A percentile compares a stretch with the other conserved stretches of the same genome.
Evolutionary conservation across 2,888 invertebrate species (phyloP).

Genomic region (Epistrophe eligans): DNA sequence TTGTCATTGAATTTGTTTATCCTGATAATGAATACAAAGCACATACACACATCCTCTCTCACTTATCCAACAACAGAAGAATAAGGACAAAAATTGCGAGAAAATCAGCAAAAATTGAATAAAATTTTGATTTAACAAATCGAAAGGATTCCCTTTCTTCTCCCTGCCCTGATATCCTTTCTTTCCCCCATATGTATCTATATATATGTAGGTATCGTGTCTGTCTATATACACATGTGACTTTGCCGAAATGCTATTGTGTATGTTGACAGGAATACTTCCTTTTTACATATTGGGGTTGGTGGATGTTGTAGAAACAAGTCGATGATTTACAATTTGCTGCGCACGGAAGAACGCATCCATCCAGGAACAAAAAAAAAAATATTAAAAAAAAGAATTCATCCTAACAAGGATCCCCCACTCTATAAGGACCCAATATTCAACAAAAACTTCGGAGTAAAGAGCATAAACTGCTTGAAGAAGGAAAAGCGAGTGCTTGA

Average conservation of each 20-base stretch:
- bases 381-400: slow-evolving; percentile 14
- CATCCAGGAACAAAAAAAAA: slow-evolving; percentile 44
- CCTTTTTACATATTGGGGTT: slow-evolving; percentile 35
- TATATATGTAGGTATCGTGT: neutral
- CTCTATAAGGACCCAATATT: neutral
- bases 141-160: slow-evolving; percentile 71
- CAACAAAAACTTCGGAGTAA: slow-evolving; percentile 47
- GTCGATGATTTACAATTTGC: slow-evolving; percentile 76
- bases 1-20: slow-evolving; percentile 74
- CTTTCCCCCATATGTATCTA: neutral
- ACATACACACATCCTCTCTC: slow-evolving; percentile 36
- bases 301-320: slow-evolving; percentile 58
- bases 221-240: slow-evolving; percentile 33
- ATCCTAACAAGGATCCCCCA: slow-evolving; percentile 56
- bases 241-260: slow-evolving; percentile 44
- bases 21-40: slow-evolving; percentile 67
- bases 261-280: slow-evolving; percentile 48
- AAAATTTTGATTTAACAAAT: slow-evolving; percentile 75
- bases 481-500: slow-evolving; percentile 66
- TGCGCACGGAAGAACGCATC: slow-evolving; percentile 74
- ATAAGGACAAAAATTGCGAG: slow-evolving; percentile 33
- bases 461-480: slow-evolving; percentile 62
- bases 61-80: slow-evolving; percentile 19
- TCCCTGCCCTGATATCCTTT: slow-evolving; percentile 10
- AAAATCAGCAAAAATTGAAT: slow-evolving; percentile 75